Conservation (phyloP, 2,797 vertebrate species). For the Otolemur crassicaudatus region DNA sequence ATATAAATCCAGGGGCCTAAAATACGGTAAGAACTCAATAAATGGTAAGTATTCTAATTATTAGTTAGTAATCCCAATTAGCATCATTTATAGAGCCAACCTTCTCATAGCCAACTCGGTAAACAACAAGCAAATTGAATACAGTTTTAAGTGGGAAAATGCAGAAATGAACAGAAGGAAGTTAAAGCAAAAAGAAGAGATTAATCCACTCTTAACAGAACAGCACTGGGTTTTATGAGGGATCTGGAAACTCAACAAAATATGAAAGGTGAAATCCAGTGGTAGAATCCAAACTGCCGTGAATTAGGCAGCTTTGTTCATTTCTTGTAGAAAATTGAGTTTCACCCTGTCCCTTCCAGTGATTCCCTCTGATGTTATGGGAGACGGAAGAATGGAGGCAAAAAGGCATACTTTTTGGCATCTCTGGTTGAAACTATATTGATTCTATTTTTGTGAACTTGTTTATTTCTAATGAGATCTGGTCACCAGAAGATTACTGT, state of each 20-base stretch:
- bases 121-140: constrained; percentile 20
- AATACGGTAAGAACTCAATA: background rate
- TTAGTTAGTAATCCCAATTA: background rate
- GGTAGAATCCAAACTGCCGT: background rate
- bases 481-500: background rate
- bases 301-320: background rate
- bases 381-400: background rate
- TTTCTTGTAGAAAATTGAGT: background rate
- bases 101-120: background rate
- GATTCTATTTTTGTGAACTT: background rate
- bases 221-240: no score
- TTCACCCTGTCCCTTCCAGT: background rate
- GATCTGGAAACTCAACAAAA: background rate
- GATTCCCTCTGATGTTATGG: background rate
- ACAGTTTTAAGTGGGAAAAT: background rate
- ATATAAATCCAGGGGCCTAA: background rate
- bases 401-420: background rate
- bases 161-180: background rate
- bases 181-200: background rate
- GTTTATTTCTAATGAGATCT: background rate
- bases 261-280: background rate
- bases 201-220: background rate
- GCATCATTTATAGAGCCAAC: background rate
- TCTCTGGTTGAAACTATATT: background rate
- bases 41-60: background rate